Evolutionary conservation across 2,113 vertebrate genomes (phyloP).

Genomic region (Mormyrus iriodes): DNA sequence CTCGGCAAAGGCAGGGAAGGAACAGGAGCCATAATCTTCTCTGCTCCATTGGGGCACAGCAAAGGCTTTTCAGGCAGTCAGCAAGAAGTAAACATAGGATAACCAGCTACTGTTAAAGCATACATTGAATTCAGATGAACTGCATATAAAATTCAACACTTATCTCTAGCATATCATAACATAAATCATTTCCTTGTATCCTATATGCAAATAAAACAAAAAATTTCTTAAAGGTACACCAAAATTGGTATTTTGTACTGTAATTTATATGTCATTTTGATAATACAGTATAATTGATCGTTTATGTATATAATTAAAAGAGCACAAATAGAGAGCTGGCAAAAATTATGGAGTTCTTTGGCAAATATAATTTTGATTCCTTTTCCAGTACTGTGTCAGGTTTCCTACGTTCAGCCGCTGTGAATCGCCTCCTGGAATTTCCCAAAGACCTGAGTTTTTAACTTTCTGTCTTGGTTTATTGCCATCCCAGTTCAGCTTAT

Average conservation of each 20-base stretch:
- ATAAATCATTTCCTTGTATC: neutral
- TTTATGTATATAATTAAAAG: constrained; percentile 3
- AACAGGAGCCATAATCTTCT: neutral
- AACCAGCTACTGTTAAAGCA: neutral
- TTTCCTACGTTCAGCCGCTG: constrained; percentile 10
- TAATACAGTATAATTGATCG: neutral
- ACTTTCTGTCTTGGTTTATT: constrained; percentile 1
- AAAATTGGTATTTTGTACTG: neutral
- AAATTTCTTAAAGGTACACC: neutral
- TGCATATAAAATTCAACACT: neutral
- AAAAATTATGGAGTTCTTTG: neutral
- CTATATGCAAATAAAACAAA: neutral
- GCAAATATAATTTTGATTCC: neutral
- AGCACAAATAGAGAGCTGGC: neutral
- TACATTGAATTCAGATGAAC: neutral
- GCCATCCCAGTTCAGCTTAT: neutral
- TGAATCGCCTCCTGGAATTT: constrained; percentile 8
- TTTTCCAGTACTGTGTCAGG: neutral
- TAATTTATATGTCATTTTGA: neutral
- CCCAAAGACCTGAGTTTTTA: neutral
- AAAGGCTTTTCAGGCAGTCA: neutral
- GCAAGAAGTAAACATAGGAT: neutral
- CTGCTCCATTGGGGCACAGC: neutral
- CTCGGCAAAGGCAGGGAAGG: neutral
- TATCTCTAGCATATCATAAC: neutral